Conservation (phyloP, 1,140 invertebrate species). For the Eciton burchellii region DNA sequence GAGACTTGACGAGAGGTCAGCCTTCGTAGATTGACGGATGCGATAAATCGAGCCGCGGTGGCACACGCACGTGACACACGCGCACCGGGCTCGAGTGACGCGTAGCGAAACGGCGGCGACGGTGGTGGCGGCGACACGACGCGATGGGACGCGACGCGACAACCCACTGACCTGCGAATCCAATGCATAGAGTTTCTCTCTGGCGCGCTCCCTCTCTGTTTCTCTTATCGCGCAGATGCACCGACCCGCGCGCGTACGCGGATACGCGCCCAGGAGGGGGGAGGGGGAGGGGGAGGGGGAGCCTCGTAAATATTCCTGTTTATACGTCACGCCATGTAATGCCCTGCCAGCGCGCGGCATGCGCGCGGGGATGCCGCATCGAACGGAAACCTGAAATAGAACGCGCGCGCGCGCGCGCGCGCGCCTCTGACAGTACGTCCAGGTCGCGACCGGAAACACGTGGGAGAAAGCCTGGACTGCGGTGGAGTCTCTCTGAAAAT, state of each 20-base stretch:
- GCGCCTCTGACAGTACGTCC: slow-evolving; percentile 59
- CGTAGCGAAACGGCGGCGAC: slow-evolving; percentile 37
- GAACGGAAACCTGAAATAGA: slow-evolving; percentile 62
- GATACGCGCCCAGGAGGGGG: neutral
- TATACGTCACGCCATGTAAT: slow-evolving; percentile 62
- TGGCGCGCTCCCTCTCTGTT: slow-evolving; percentile 2
- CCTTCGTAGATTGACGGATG: slow-evolving; percentile 83
- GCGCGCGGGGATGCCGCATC: slow-evolving; percentile 58
- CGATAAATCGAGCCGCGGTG: slow-evolving; percentile 81
- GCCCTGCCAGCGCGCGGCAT: slow-evolving; percentile 39
- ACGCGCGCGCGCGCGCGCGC: slow-evolving; percentile 23
- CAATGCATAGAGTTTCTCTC: slow-evolving; percentile 83
- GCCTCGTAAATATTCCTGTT: slow-evolving; percentile 65
- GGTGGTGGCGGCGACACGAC: slow-evolving; percentile 6
- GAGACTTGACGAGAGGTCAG: slow-evolving; percentile 83
- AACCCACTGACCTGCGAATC: slow-evolving; percentile 85
- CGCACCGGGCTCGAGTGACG: slow-evolving; percentile 69
- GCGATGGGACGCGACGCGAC: slow-evolving; percentile 77
- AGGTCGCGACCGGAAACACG: slow-evolving; percentile 1
- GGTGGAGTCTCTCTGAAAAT: no score
- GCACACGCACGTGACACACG: slow-evolving; percentile 61
- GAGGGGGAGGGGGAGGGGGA: neutral
- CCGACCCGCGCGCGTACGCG: neutral
- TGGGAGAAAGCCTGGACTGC: slow-evolving; percentile 40
- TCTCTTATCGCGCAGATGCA: neutral